Base-by-base conservation (phyloP, 1,140 invertebrate genomes). In the Pseudomyrmex pallidus region DNA sequence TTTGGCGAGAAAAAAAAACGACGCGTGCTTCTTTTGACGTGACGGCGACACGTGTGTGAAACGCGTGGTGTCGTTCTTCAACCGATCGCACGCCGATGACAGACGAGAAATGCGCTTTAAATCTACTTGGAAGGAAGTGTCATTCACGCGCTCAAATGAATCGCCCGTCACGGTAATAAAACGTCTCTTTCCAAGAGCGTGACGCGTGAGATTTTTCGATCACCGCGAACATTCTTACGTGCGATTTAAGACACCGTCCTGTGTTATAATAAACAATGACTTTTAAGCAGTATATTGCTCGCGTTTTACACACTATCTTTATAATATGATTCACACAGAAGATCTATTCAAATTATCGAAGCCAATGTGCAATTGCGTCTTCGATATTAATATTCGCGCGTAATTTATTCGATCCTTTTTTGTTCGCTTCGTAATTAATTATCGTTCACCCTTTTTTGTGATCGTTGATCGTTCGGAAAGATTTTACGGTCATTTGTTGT, bases 401-500 rank as follows among this genome's bases (percentile, higher is more conserved):
- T 35, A 35, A 35, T 35, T 35, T 35, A 35, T 35, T 35, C 35
- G 0, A 35, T 35, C 25, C 25, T 25, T 35, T 35, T 7, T 35
- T 35, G 35, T 7, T 35, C 35, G 35, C 17, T 20, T 13, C 54
- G 46, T 7, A 12, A 22, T 82, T 74, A 52, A 82, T 73, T 74
- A 74, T 63, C 61, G 10, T 22, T 13, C 12, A 35, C 48, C 59
- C 17, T 20, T 62, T 15, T 54, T 46, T 0, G 5, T 12, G 44
- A 80, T 57, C 57, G 46, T 83, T 72, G 56, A 70, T 63, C 74
- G 25, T 84, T 63, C 8, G 25, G 5, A 46, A 15, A 63, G 13
- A 66, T 74, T 80, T 87, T 80, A 87, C 52, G 67, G 22, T 74
- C 63, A 64, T 82, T 25, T 52, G 13, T 35, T 10, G n/a, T 73